phyloP scores from a whole-genome alignment of 1,140 invertebrate genomes.

The Temnothorax curvispinosus region DNA sequence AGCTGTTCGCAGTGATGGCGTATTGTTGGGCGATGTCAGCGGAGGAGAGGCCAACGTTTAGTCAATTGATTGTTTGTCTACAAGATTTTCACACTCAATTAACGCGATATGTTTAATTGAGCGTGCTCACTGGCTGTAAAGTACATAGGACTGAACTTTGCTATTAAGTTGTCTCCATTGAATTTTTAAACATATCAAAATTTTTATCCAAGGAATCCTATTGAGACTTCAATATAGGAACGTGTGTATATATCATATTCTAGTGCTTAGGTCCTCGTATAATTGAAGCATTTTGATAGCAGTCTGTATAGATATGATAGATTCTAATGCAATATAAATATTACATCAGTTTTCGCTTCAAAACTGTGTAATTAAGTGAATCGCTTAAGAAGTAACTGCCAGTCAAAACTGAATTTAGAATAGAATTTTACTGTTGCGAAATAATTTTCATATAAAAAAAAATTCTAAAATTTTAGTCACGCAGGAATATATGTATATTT shows the following conservation, averaged over 20 bases:
- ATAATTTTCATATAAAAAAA: neutral
- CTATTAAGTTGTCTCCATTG: neutral
- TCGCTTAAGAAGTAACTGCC: neutral
- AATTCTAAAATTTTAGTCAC: neutral
- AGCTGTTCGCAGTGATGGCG: constrained; percentile 98
- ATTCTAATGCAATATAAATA: constrained; percentile 28
- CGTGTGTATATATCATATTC: constrained; percentile 48
- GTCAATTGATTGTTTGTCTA: constrained; percentile 93
- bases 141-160: constrained; percentile 11
- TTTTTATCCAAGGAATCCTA: neutral
- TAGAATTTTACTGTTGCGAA: neutral
- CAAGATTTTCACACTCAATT: constrained; percentile 93
- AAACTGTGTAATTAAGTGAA: neutral
- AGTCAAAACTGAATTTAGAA: neutral
- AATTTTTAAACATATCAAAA: constrained; percentile 36
- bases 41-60: constrained; percentile 95
- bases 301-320: constrained; percentile 37
- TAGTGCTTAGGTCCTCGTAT: constrained; percentile 57
- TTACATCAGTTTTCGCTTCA: neutral
- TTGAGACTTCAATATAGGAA: neutral
- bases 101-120: constrained; percentile 91
- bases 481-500: neutral
- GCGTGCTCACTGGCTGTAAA: constrained; percentile 11
- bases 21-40: constrained; percentile 96
- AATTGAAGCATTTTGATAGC: neutral